Conservation (phyloP, 2,113 vertebrate genomes). For the Empidonax alnorum region DNA sequence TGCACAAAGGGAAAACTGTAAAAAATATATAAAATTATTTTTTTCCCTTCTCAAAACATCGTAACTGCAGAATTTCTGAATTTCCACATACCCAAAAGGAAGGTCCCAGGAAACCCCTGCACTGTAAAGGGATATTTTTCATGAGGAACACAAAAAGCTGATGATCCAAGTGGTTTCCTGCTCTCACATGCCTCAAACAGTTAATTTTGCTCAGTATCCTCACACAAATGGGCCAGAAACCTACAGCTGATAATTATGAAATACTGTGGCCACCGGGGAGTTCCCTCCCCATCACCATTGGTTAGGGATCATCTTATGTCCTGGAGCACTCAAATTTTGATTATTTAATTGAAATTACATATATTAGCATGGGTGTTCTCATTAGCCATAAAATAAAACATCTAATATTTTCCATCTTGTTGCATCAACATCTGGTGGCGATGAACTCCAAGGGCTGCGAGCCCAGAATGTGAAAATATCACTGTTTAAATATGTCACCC, state of each 20-base stretch:
- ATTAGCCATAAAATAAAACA: constrained; percentile 51
- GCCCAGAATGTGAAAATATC: not conserved
- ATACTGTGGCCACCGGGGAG: constrained; percentile 21
- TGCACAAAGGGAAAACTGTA: not conserved
- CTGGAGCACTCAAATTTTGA: constrained; percentile 44
- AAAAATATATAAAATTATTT: not conserved
- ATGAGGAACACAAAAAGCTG: not conserved
- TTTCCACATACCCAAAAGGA: not conserved
- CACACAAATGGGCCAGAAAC: not conserved
- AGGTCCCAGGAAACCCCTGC: not conserved
- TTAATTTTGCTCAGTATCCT: constrained; percentile 3
- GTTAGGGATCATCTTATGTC: constrained; percentile 6
- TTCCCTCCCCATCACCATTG: not conserved
- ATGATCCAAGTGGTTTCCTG: not conserved
- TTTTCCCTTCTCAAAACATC: not conserved
- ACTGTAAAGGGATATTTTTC: not conserved
- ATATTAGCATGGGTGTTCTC: constrained; percentile 36
- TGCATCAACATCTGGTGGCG: constrained; percentile 28
- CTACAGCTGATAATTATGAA: constrained; percentile 46
- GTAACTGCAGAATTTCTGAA: not conserved
- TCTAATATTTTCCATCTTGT: constrained; percentile 22
- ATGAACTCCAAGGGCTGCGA: not conserved
- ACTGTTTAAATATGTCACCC: not conserved
- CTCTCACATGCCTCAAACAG: not conserved
- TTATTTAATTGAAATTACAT: constrained; percentile 66